Evolutionary conservation across 2,113 vertebrate genomes (phyloP), one percentile per base, ranked within the genome.

Genomic region (Phrynocephalus versicolor): DNA sequence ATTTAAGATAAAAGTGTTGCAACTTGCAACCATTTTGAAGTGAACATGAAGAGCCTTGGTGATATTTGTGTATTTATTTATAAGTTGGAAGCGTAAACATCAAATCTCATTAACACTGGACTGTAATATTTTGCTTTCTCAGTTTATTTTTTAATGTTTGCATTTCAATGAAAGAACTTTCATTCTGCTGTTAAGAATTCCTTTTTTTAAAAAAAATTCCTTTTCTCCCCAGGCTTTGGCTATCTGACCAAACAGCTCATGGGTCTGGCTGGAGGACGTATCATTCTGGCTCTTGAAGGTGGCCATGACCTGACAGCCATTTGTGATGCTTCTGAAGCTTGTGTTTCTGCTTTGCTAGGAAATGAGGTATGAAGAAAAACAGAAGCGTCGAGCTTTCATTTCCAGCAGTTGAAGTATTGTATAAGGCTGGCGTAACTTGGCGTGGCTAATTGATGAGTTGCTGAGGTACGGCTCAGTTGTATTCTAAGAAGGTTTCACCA

Each of bases 241-340:
- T 98, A 99, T 96, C 97, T 99, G 96, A 99, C 98, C 62, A 98
- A 98, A 97, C 98, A 99, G 95, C 98, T 99, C 94, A 99, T 99
- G 99, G 97, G 92, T 80, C 94, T 99, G 97, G 98, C 98, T 1
- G 98, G 98, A 75, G 98, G 98, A 80, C 97, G 99, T 2, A 35
- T 99, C 0, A 96, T 99, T 67, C 96, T 99, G 35, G 99, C 98
- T 76, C 96, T 99, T 0, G 99, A 99, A 94, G 99, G 99, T 41
- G 99, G 99, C 94, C 98, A 99, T 0, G 98, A 99, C 96, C 97
- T 99, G 91, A 99, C 98, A 0, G 98, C 98, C 94, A 99, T 99
- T 91, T 99, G 99, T 0, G 99, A 99, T 45, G 98, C 98, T 87
- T 99, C 99, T 0, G 99, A 99, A 96, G 97, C 99, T 1, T 99